Conservation (phyloP, 2,888 invertebrate species). For the Tetragonula carbonaria region DNA sequence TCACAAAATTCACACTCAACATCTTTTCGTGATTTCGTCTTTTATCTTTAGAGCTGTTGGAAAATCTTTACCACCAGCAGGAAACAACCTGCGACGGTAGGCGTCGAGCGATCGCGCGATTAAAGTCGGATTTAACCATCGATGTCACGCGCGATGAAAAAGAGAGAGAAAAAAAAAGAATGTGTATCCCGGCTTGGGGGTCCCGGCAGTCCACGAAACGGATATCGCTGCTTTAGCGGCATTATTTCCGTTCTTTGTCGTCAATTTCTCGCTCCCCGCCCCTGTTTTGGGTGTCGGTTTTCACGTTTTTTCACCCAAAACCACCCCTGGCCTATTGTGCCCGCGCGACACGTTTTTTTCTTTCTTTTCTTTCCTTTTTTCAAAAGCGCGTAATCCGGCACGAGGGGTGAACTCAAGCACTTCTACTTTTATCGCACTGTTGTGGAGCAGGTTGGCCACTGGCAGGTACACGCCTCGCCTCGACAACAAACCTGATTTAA, state of each 20-base stretch:
- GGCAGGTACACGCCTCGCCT: conserved; percentile 77
- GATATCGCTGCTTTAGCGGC: conserved; percentile 79
- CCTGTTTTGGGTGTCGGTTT: conserved; percentile 84
- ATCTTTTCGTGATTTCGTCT: too few relatives aligned
- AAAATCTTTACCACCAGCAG: background rate
- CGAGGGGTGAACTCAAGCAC: conserved; percentile 77
- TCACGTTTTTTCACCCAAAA: conserved; percentile 84
- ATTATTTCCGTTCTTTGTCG: conserved; percentile 81
- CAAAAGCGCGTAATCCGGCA: conserved; percentile 81
- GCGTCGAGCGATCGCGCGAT: conserved; percentile 59
- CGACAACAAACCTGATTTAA: conserved; percentile 62
- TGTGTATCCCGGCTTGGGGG: conserved; percentile 51
- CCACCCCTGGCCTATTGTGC: conserved; percentile 78
- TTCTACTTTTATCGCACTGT: conserved; percentile 76
- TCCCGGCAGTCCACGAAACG: conserved; percentile 70
- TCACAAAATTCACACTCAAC: background rate
- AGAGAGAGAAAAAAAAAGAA: conserved; percentile 42
- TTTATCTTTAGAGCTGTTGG: too few relatives aligned
- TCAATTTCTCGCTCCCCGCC: conserved; percentile 81
- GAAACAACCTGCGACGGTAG: conserved; percentile 54
- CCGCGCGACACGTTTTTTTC: conserved; percentile 68
- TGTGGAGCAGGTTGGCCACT: conserved; percentile 80
- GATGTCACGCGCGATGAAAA: conserved; percentile 35
- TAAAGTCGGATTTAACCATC: conserved; percentile 68
- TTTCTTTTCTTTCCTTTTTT: conserved; percentile 48